Evolutionary conservation across 2,888 invertebrate species (phyloP).

Genomic region (Drymonia ruficornis): DNA sequence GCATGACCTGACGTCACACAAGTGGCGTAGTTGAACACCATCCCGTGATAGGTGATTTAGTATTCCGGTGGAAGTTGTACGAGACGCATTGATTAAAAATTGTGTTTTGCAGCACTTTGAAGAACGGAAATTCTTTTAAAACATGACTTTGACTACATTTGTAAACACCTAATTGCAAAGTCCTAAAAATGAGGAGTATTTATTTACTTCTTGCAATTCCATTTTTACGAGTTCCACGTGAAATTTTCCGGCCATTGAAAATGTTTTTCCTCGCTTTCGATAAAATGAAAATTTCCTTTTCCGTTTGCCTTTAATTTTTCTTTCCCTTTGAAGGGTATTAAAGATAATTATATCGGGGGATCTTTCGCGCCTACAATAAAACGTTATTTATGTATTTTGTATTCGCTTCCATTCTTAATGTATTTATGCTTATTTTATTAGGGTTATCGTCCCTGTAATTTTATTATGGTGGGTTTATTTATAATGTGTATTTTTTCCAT

Average conservation of each 20-base stretch:
- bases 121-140: too few species aligned
- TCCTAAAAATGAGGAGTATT: too few species aligned
- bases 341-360: conserved; percentile 6
- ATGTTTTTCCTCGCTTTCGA: conserved; percentile 20
- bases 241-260: conserved; percentile 14
- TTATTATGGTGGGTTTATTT: too few species aligned
- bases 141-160: too few species aligned
- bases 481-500: too few species aligned
- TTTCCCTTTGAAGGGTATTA: conserved; percentile 13
- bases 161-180: too few species aligned
- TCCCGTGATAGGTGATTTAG: too few species aligned
- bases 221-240: conserved; percentile 18
- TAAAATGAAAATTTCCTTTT: conserved; percentile 33
- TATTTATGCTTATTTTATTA: neutral
- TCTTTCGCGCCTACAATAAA: conserved; percentile 11
- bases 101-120: too few species aligned
- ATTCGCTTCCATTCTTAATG: neutral
- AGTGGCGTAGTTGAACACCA: too few species aligned
- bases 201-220: neutral
- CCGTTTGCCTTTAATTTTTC: conserved; percentile 11
- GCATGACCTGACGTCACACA: too few species aligned
- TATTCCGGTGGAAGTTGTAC: too few species aligned
- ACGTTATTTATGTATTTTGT: neutral
- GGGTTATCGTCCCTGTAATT: neutral
- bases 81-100: too few species aligned